These are phyloP conservation scores for Prosopocoilus inquinatus DNA, from an alignment of 2,888 invertebrate genomes.

Conservation along the genomic window DNA sequence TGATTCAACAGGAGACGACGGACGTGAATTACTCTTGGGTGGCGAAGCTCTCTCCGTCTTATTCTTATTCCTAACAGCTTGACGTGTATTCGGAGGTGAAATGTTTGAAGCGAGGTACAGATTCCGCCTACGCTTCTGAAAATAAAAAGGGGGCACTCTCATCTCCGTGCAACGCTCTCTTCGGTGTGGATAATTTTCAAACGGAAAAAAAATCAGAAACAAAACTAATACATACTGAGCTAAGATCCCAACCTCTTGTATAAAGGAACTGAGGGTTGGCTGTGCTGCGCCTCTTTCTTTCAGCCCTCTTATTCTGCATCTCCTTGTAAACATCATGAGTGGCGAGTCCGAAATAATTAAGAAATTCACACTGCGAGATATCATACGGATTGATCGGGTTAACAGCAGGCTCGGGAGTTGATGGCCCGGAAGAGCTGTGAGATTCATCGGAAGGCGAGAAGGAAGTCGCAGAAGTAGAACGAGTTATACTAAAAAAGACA, in stretches of 20 bases:
- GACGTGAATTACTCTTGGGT: slow-evolving; percentile 26
- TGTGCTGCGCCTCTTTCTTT: slow-evolving; percentile 56
- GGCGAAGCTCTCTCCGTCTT: slow-evolving; percentile 32
- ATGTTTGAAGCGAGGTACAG: slow-evolving; percentile 51
- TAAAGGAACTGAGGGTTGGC: slow-evolving; percentile 58
- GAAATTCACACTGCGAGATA: slow-evolving; percentile 48
- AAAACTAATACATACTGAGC: slow-evolving; percentile 23
- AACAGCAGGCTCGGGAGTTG: slow-evolving; percentile 39
- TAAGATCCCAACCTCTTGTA: slow-evolving; percentile 46
- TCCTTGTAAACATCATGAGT: slow-evolving; percentile 52
- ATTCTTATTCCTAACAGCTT: slow-evolving; percentile 44
- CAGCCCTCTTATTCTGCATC: slow-evolving; percentile 54
- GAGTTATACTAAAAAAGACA: slow-evolving; percentile 30
- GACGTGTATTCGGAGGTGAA: slow-evolving; percentile 55
- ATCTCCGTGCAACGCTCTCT: too few relatives aligned
- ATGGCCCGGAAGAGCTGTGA: slow-evolving; percentile 35
- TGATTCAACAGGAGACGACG: slow-evolving; percentile 31
- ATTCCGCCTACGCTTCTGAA: slow-evolving; percentile 53
- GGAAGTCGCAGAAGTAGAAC: slow-evolving; percentile 41
- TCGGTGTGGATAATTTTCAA: not conserved
- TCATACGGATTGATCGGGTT: slow-evolving; percentile 44
- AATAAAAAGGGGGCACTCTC: slow-evolving; percentile 13
- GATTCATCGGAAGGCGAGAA: slow-evolving; percentile 45
- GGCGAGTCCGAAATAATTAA: slow-evolving; percentile 51
- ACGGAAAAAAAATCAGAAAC: slow-evolving; percentile 11